Base-by-base conservation (phyloP, 1,140 invertebrate species). In the Dufourea novaeangliae region DNA sequence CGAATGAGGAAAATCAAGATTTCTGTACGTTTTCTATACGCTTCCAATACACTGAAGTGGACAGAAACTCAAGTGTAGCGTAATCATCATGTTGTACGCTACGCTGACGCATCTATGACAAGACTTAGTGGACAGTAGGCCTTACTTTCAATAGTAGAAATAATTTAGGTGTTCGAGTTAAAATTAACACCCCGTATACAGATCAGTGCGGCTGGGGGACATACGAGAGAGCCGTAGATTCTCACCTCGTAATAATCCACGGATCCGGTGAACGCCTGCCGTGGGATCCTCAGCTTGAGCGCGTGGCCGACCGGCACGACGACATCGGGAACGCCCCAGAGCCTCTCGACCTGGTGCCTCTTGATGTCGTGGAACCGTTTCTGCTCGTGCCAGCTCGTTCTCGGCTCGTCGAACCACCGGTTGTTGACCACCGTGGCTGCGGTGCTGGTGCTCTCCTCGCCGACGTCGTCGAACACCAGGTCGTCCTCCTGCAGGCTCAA, bases 201-300 rank as follows among this genome's bases (percentile, higher is more conserved):
- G n/a, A n/a, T n/a, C n/a, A 46, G 46, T 7, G 20, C 17, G 6
- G 20, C 6, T 7, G 46, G 1, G 20, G 46, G 0, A 37, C 3
- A 37, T 3, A 37, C n/a, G 34, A 37, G 8, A 34, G 29, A 17
- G 6, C 1, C 14, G 29, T 20, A 8, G 20, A 22, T 39, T 68
- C 87, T 89, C 83, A 93, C 93, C 89, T 93, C 89, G 77, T 92
- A 93, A 79, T 88, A 88, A 69, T 92, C 88, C 10, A 93, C 86
- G 70, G 84, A 83, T 8, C 92, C 93, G 32, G 83, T 80, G 82
- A 94, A 93, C 2, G 92, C 88, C 62, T 94, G 90, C 34, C 88
- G 89, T 8, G 92, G 92, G 37, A 94, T 90, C 62, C 88, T 89
- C 29, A 93, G 84, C 59, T 88, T 91, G 72, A 94, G 93, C 44